Evolutionary conservation across 2,888 invertebrate genomes (phyloP).

Genomic region (Macaria notata): DNA sequence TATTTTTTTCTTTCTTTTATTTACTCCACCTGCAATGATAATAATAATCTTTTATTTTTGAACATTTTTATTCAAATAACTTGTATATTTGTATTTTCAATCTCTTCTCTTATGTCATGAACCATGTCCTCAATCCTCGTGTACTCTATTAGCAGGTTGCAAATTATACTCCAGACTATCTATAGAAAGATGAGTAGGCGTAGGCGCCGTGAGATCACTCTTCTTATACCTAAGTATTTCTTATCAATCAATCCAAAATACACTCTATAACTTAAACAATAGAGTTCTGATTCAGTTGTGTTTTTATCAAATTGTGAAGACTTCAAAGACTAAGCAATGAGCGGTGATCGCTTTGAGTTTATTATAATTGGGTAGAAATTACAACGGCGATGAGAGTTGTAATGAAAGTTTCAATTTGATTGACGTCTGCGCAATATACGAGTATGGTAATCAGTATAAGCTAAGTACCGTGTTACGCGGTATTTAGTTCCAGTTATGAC

Average conservation of each 20-base stretch:
- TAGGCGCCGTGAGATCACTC: slow-evolving; percentile 53
- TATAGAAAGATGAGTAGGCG: slow-evolving; percentile 57
- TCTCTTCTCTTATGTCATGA: no score
- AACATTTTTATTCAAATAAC: no score
- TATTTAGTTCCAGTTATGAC: slow-evolving; percentile 1
- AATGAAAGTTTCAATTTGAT: slow-evolving; percentile 21
- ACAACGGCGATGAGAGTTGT: slow-evolving; percentile 28
- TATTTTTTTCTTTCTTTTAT: no score
- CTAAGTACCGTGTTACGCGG: slow-evolving; percentile 12
- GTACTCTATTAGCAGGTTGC: slow-evolving; percentile 73
- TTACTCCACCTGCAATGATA: no score
- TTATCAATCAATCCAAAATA: slow-evolving; percentile 9
- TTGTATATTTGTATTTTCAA: no score
- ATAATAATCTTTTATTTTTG: no score
- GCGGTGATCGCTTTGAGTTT: slow-evolving; percentile 36
- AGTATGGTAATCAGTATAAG: slow-evolving; percentile 10
- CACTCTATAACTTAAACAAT: not conserved
- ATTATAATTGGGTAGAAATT: slow-evolving; percentile 44
- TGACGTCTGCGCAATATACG: slow-evolving; percentile 15
- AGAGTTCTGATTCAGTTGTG: slow-evolving; percentile 3
- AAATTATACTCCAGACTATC: slow-evolving; percentile 57
- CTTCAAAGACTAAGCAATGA: slow-evolving; percentile 8
- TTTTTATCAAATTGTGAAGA: not conserved
- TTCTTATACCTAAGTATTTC: slow-evolving; percentile 22
- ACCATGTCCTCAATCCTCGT: not conserved